Base-by-base conservation (phyloP, 64 coral and sea anemone genomes). In the Dendronephthya gigantea region DNA sequence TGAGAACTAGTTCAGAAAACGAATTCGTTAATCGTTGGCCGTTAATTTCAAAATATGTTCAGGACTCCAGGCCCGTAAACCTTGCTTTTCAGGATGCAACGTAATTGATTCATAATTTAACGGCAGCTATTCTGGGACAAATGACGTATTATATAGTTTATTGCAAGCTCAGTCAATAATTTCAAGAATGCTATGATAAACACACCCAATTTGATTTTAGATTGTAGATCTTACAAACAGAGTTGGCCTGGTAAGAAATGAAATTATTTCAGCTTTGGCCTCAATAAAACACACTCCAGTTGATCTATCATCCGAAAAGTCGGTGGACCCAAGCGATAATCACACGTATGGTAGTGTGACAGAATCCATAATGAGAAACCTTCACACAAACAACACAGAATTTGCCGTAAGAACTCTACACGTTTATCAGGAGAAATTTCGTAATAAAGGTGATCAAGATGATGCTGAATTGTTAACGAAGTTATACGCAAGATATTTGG, bases 301-400 rank as follows among this genome's bases (percentile, higher is more conserved):
- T 79, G 72, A 79, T 3, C 58, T 17, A 7, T 45, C 41, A 11
- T 45, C 11, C 0, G 30, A 36, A 0, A 29, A 9, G 29, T 19
- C 30, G 36, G 16, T 36, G 8, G 27, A 33, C 19, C 34, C 19
- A 12, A 34, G 31, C 37, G 72, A 79, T 36, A 79, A 19, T 79
- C 72, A 79, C 14, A 79, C 72, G 9, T 79, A 39, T 15, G 72
- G 9, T 6, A 79, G 36, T 79, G 72, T 79, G 30, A 79, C 36
- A 3, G 72, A 79, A 34, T 79, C 32, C 72, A 79, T 79, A 12
- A 34, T 79, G 29, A 79, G 72, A 39, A 34, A 79, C 36, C 32
- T 79, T 12, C 72, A 79, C 28, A 79, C 72, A 39, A 79, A 39
- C 29, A 79, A 79, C 72, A 79, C 36, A 28, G 72, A 79, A 39